Conservation (phyloP, 2,888 invertebrate species). For the Anoplius nigerrimus region DNA sequence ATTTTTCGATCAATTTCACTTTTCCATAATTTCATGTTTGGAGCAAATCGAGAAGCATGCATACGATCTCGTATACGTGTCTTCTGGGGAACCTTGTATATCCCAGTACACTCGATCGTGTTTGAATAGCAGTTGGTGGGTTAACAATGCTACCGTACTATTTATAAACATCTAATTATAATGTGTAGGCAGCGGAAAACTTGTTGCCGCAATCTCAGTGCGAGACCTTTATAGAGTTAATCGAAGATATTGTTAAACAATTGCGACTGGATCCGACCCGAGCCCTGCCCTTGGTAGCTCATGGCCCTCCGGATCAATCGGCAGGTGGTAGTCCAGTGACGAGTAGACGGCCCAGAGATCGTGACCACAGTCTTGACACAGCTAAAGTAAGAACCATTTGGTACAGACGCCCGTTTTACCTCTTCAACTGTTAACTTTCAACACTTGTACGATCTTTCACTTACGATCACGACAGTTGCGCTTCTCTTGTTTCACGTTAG, state of each 20-base stretch:
- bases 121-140: too few relatives aligned
- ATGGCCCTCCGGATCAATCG: slow-evolving; percentile 72
- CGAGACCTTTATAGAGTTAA: slow-evolving; percentile 87
- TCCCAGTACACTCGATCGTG: too few relatives aligned
- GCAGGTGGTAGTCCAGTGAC: slow-evolving; percentile 74
- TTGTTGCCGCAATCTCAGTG: slow-evolving; percentile 87
- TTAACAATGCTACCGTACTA: too few relatives aligned
- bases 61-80: too few relatives aligned
- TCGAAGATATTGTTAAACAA: slow-evolving; percentile 90
- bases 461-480: too few relatives aligned
- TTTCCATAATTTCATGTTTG: too few relatives aligned
- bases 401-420: background rate
- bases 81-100: too few relatives aligned
- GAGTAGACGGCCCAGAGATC: slow-evolving; percentile 72
- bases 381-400: slow-evolving; percentile 67
- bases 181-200: slow-evolving; percentile 84
- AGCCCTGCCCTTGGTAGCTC: slow-evolving; percentile 70
- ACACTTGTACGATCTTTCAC: too few relatives aligned
- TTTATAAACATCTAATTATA: background rate
- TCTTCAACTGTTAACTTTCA: background rate
- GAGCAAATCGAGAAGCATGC: background rate
- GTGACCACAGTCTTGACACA: slow-evolving; percentile 74
- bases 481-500: too few relatives aligned
- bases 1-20: too few relatives aligned
- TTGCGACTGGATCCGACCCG: slow-evolving; percentile 85